A percentile compares a stretch with the other conserved stretches of the same genome.
These are phyloP conservation scores for Montipora efflorescens DNA, from an alignment of 64 coral and sea anemone species.

Conservation along the genomic window DNA sequence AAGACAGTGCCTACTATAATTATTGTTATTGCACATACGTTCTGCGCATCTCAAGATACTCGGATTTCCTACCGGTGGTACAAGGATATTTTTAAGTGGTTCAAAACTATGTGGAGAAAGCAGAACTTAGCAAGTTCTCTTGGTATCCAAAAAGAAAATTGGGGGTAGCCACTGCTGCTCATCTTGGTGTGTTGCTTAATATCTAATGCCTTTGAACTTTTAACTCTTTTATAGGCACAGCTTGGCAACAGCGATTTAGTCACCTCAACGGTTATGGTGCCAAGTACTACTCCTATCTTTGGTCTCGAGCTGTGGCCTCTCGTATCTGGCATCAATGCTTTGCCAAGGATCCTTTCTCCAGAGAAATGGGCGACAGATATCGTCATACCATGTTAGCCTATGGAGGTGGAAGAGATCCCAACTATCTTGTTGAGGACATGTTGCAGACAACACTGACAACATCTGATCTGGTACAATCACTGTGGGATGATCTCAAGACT, in stretches of 20 bases:
- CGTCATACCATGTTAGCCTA: conserved; percentile 84
- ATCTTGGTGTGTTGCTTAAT: neutral
- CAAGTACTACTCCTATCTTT: conserved; percentile 95
- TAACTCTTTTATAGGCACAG: conserved; percentile 61
- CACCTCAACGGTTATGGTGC: conserved; percentile 97
- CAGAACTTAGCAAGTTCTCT: too few species aligned
- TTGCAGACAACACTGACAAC: conserved; percentile 78
- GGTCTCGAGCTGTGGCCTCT: conserved; percentile 94
- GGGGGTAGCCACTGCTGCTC: too few species aligned
- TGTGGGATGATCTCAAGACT: conserved; percentile 78
- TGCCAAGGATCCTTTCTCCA: conserved; percentile 81
- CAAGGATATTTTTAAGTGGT: too few species aligned
- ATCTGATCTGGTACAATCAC: conserved; percentile 81
- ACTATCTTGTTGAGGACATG: conserved; percentile 87
- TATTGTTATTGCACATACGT: too few species aligned
- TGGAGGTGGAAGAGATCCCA: conserved; percentile 88
- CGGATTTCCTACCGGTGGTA: too few species aligned
- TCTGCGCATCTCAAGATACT: too few species aligned
- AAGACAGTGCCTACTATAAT: too few species aligned
- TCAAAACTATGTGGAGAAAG: too few species aligned
- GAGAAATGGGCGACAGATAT: conserved; percentile 88
- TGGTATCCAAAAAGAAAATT: too few species aligned
- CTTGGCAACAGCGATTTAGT: conserved; percentile 97
- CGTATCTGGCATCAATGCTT: conserved; percentile 96
- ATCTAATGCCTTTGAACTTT: neutral